Evolutionary conservation across 2,888 invertebrate genomes (phyloP).

Genomic region (Meiosimyza platycephala): DNA sequence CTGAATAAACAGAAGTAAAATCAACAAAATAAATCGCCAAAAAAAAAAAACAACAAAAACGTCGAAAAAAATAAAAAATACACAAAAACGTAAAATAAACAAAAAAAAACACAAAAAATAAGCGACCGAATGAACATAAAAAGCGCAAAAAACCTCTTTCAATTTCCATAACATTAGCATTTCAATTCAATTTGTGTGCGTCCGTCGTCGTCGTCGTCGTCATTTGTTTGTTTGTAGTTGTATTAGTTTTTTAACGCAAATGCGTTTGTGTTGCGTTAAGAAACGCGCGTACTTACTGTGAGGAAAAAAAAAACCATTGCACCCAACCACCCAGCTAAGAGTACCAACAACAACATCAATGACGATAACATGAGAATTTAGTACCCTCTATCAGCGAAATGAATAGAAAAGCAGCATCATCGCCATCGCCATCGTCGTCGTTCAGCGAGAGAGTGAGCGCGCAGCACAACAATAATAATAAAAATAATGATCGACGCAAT

Average conservation of each 20-base stretch:
- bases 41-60: slow-evolving; percentile 13
- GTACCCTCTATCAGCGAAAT: slow-evolving; percentile 47
- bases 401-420: slow-evolving; percentile 49
- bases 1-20: slow-evolving; percentile 14
- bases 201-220: slow-evolving; percentile 30
- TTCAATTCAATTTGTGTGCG: slow-evolving; percentile 53
- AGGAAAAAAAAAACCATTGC: not conserved
- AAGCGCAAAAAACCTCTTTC: slow-evolving; percentile 55
- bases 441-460: not conserved
- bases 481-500: slow-evolving; percentile 65
- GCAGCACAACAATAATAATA: slow-evolving; percentile 60
- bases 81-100: slow-evolving; percentile 25
- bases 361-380: slow-evolving; percentile 54
- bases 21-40: slow-evolving; percentile 22
- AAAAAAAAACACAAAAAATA: not conserved
- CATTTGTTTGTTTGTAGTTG: slow-evolving; percentile 34
- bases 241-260: slow-evolving; percentile 16
- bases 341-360: slow-evolving; percentile 35
- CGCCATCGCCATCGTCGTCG: not conserved
- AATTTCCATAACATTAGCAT: slow-evolving; percentile 65
- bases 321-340: not conserved
- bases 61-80: slow-evolving; percentile 4
- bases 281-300: slow-evolving; percentile 27
- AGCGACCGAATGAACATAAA: not conserved
- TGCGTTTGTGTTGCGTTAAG: slow-evolving; percentile 25